A percentile compares a stretch with the other conserved stretches of the same genome.
Evolutionary conservation across 2,888 invertebrate species (phyloP).

Genomic region (Dynastes grantii): DNA sequence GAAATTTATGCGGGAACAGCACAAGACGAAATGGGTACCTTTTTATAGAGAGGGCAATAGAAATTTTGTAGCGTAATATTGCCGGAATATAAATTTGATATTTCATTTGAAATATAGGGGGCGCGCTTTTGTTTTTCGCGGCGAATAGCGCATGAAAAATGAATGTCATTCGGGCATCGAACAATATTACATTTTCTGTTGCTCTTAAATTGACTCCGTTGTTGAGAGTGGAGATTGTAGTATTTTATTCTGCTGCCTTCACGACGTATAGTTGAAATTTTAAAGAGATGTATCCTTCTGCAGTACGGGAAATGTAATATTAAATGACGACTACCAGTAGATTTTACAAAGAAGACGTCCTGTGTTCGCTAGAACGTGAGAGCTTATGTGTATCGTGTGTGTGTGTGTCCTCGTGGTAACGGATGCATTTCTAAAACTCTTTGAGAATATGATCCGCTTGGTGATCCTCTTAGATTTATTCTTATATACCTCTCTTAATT

Average conservation of each 20-base stretch:
- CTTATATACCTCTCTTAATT: background rate
- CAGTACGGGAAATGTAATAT: background rate
- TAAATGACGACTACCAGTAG: background rate
- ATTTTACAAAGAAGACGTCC: background rate
- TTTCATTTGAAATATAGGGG: constrained; percentile 31
- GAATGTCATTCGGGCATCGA: constrained; percentile 17
- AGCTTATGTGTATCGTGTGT: background rate
- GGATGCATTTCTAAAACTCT: background rate
- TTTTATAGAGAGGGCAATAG: constrained; percentile 32
- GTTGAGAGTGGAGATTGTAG: constrained; percentile 3
- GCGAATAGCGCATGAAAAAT: constrained; percentile 27
- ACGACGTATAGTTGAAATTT: background rate
- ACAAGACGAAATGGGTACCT: background rate
- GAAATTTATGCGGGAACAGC: constrained; percentile 23
- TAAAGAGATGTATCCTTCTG: background rate
- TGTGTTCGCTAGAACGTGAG: background rate
- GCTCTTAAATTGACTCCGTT: constrained; percentile 6
- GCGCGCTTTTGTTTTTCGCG: constrained; percentile 20
- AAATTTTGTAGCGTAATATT: constrained; percentile 33
- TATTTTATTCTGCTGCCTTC: background rate
- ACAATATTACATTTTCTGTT: constrained; percentile 27
- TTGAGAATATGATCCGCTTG: background rate
- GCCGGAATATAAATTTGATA: constrained; percentile 41
- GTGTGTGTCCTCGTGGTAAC: background rate
- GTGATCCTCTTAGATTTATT: background rate